Percentiles rank a stretch among this genome's conserved stretches.
These are phyloP conservation scores for Hyles vespertilio DNA, from an alignment of 1,140 invertebrate species.

Conservation along the genomic window DNA sequence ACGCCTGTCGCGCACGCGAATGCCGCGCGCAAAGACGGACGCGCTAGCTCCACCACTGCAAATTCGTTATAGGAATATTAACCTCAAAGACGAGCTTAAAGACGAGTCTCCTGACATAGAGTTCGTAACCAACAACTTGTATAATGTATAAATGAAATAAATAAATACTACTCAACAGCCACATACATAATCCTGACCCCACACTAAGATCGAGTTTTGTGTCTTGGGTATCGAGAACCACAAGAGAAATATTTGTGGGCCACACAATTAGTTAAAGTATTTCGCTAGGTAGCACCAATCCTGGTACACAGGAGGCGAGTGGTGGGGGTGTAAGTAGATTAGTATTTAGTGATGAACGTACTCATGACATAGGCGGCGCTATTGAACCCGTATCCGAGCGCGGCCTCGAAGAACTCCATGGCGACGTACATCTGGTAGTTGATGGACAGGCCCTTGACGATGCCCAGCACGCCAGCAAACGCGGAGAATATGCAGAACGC, in stretches of 20 bases:
- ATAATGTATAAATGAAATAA: too few species aligned
- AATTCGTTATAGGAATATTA: background rate
- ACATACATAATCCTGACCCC: too few species aligned
- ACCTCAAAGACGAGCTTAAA: background rate
- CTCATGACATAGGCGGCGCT: slow-evolving; percentile 78
- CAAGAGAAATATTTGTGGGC: too few species aligned
- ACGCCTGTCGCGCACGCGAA: slow-evolving; percentile 58
- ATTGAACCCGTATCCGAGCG: slow-evolving; percentile 73
- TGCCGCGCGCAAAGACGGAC: slow-evolving; percentile 46
- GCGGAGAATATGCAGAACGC: slow-evolving; percentile 64
- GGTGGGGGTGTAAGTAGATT: too few species aligned
- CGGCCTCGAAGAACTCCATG: slow-evolving; percentile 76
- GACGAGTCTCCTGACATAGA: background rate
- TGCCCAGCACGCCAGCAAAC: slow-evolving; percentile 61
- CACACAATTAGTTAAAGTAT: too few species aligned
- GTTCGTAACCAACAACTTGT: background rate
- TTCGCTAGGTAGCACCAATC: too few species aligned
- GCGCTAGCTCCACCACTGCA: slow-evolving; percentile 56
- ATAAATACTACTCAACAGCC: too few species aligned
- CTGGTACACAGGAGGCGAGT: too few species aligned
- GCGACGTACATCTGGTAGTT: slow-evolving; percentile 75
- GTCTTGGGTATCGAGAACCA: too few species aligned
- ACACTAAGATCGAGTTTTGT: too few species aligned
- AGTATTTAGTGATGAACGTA: slow-evolving; percentile 21
- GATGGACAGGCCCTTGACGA: slow-evolving; percentile 74